Evolutionary conservation across 1,140 invertebrate genomes (phyloP), one percentile per base, ranked within the genome.

Genomic region (Drosophila kepulauana): DNA sequence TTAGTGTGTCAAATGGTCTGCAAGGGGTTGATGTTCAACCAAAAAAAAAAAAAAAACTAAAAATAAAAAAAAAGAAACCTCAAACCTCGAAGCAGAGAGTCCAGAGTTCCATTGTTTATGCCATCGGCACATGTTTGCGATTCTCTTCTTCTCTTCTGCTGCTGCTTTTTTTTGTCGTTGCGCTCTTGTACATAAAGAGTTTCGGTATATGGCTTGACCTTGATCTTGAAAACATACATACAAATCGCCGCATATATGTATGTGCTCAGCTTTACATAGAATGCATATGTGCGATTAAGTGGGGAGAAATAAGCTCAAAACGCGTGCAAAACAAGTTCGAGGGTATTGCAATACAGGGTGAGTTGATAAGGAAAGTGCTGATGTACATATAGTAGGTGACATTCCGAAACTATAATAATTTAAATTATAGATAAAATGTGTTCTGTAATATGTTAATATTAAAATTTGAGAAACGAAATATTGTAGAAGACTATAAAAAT

Each of bases 1-100:
- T 87, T 84, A 88, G 84, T 88, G 84, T 88, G 84, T 88, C 84
- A 88, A 88, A 88, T 81, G 69, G 80, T 89, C 85, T 59, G 68
- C 82, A 88, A 33, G 66, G 80, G 81, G 80, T 82, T 82, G 79
- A 46, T 72, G 25, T 43, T 52, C 30, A 52, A 30, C 35, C 35
- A 54, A 54, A 33, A 33, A 1, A 52, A n/a, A n/a, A n/a, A 49
- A 16, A 61, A 48, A 10, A 61, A 35, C 45, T 11, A 13, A 57
- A 56, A 43, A 28, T 5, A 59, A 59, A 15, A 45, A 45, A 59
- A 33, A 52, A 51, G 16, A 38, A 41, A 4, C 25, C 33, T 8
- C 10, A 15, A 41, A 28, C 46, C 20, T 43, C 11, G 28, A 54
- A n/a, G 6, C 28, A 30, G 28, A 35, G 43, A 71, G 68, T n/a